Conservation (phyloP, 2,797 vertebrate genomes). For the Columba guinea region DNA sequence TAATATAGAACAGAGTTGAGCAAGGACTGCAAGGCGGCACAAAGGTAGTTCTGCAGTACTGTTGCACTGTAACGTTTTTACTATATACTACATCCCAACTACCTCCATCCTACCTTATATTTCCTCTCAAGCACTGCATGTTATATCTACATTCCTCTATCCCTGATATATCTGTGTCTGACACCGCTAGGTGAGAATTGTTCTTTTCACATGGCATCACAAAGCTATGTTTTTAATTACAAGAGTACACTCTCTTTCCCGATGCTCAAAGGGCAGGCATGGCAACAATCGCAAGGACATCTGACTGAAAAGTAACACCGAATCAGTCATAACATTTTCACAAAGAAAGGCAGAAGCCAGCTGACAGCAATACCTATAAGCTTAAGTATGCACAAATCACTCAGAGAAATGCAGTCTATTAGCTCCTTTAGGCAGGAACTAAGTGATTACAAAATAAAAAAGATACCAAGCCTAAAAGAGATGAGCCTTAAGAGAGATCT, state of each 20-base stretch:
- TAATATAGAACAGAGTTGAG: neutral
- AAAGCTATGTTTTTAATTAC: neutral
- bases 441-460: neutral
- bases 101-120: neutral
- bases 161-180: neutral
- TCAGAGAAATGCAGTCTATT: neutral
- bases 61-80: neutral
- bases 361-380: neutral
- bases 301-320: neutral
- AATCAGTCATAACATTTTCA: neutral
- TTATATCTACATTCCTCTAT: neutral
- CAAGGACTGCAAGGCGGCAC: neutral
- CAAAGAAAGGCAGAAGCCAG: neutral
- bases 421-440: neutral
- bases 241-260: neutral
- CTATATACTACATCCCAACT: neutral
- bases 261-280: neutral
- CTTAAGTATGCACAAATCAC: neutral
- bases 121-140: neutral
- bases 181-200: neutral
- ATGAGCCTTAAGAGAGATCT: neutral
- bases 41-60: neutral
- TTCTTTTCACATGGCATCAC: neutral
- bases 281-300: neutral
- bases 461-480: neutral